Evolutionary conservation across 2,797 vertebrate genomes (phyloP).

Genomic region (Pitangus sulphuratus): DNA sequence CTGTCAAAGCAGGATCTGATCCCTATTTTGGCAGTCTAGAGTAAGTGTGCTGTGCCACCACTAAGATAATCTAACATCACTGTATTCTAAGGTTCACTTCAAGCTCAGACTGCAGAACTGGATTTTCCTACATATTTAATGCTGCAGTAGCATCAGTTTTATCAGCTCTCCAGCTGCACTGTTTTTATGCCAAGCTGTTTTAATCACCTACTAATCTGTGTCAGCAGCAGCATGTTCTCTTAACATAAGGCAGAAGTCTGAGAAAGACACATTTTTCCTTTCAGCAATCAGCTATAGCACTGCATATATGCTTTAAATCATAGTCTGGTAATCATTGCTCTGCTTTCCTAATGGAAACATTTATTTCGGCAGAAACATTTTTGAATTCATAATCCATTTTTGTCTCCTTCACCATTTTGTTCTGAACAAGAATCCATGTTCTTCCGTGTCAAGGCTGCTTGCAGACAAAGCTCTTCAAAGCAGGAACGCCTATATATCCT

Average conservation of each 20-base stretch:
- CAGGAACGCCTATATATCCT: neutral
- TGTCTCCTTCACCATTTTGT: neutral
- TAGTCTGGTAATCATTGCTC: neutral
- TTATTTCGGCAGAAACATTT: constrained; percentile 3
- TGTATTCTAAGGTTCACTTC: neutral
- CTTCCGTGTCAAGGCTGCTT: neutral
- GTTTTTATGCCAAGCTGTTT: constrained; percentile 10
- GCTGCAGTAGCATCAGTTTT: constrained; percentile 12
- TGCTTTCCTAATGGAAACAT: neutral
- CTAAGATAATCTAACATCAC: neutral
- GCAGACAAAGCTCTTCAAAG: neutral
- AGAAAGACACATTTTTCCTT: neutral
- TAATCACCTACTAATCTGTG: neutral
- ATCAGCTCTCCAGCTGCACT: neutral
- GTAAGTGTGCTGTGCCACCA: neutral
- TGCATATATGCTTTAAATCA: neutral
- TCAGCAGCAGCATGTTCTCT: neutral
- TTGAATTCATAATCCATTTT: neutral
- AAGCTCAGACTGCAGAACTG: constrained; percentile 6
- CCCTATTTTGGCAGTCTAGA: neutral
- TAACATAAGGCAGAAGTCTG: neutral
- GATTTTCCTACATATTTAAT: constrained; percentile 8
- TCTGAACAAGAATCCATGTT: neutral
- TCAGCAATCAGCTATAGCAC: neutral
- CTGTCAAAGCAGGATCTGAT: neutral